These are phyloP conservation scores for Cossypha polioptera DNA, from an alignment of 2,797 vertebrate genomes.

Conservation along the genomic window DNA sequence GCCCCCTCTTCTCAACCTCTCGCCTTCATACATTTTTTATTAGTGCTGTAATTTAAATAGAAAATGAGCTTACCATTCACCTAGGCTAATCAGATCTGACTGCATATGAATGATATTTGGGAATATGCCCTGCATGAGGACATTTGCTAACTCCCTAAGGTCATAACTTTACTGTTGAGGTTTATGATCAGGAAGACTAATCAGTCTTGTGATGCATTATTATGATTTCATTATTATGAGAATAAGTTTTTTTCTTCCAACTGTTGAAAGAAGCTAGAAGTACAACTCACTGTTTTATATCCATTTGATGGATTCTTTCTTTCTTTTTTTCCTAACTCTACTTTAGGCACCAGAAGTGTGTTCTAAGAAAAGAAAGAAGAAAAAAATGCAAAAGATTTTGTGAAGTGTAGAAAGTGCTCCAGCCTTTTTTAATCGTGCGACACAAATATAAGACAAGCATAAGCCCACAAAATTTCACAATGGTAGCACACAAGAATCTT, in stretches of 20 bases:
- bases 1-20: background rate
- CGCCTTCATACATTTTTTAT: constrained; percentile 5
- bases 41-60: constrained; percentile 25
- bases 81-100: constrained; percentile 56
- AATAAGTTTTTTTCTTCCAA: background rate
- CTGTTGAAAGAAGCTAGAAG: constrained; percentile 32
- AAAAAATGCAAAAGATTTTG: background rate
- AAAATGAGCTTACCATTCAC: constrained; percentile 35
- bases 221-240: constrained; percentile 12
- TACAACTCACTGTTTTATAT: background rate
- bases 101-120: constrained; percentile 38
- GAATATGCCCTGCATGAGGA: constrained; percentile 25
- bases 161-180: constrained; percentile 30
- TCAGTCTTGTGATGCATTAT: constrained; percentile 3
- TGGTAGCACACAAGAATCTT: background rate
- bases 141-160: constrained; percentile 6
- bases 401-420: background rate
- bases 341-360: background rate
- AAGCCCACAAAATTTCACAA: background rate
- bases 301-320: background rate
- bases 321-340: background rate
- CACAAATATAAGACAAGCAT: background rate
- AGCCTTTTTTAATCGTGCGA: background rate
- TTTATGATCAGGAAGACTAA: constrained; percentile 8
- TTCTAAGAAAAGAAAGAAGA: background rate